phyloP scores from a whole-genome alignment of 2,113 vertebrate genomes.

The Callipepla squamata region DNA sequence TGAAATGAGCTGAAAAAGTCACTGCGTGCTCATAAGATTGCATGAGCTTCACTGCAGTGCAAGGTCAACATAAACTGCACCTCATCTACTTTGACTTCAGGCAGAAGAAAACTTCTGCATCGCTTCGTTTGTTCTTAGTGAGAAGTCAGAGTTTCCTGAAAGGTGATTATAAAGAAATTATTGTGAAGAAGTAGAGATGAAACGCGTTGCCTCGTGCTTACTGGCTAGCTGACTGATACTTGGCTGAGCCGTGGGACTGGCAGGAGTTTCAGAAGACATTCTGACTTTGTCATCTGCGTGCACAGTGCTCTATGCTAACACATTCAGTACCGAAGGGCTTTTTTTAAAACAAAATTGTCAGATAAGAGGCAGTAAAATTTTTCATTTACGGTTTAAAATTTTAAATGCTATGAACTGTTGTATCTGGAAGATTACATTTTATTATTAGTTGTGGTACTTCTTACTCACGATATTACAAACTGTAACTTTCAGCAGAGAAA shows the following conservation, averaged over 20 bases:
- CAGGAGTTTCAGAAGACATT: neutral
- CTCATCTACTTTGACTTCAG: neutral
- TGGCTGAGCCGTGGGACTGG: neutral
- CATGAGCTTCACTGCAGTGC: neutral
- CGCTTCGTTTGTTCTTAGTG: neutral
- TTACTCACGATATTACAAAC: neutral
- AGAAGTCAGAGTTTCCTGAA: neutral
- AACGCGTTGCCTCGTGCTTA: neutral
- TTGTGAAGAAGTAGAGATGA: neutral
- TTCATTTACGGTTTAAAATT: neutral
- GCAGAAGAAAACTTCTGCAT: neutral
- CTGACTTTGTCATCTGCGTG: neutral
- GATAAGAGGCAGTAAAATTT: neutral
- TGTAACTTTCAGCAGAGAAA: neutral
- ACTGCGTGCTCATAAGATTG: neutral
- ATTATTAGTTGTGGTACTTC: neutral
- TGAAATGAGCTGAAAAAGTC: neutral
- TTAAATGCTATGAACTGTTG: neutral
- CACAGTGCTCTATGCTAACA: neutral
- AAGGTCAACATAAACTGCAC: neutral
- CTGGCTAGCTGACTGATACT: neutral
- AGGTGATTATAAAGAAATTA: neutral
- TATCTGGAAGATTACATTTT: constrained; percentile 1
- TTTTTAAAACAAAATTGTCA: neutral
- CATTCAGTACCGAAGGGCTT: neutral